A percentile compares a stretch with the other conserved stretches of the same genome.
These are phyloP conservation scores for Therioaphis trifolii DNA, from an alignment of 2,888 invertebrate species.

Conservation along the genomic window DNA sequence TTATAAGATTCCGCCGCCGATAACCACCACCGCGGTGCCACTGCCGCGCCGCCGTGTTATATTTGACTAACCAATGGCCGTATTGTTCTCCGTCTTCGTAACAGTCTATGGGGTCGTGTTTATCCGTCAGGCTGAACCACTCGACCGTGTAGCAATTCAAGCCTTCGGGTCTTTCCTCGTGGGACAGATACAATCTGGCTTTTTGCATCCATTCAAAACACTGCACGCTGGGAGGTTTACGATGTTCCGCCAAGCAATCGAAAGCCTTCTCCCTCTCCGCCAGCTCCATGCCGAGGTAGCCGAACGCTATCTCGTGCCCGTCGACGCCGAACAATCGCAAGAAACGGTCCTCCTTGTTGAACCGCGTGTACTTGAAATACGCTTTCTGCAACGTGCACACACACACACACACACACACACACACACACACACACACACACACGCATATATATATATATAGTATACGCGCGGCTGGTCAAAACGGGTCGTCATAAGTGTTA, in stretches of 20 bases:
- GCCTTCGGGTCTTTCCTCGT: slow-evolving; percentile 69
- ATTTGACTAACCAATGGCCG: slow-evolving; percentile 66
- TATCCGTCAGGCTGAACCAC: slow-evolving; percentile 79
- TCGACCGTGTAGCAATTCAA: slow-evolving; percentile 81
- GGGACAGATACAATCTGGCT: slow-evolving; percentile 79
- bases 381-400: slow-evolving; percentile 72
- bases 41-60: neutral
- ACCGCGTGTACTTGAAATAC: slow-evolving; percentile 84
- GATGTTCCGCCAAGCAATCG: slow-evolving; percentile 75
- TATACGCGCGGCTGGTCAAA: neutral
- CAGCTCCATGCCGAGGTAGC: slow-evolving; percentile 66
- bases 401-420: neutral
- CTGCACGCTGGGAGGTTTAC: slow-evolving; percentile 75
- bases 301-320: slow-evolving; percentile 70
- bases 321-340: slow-evolving; percentile 80
- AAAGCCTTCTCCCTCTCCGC: slow-evolving; percentile 77
- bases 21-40: neutral
- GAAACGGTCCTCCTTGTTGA: slow-evolving; percentile 81
- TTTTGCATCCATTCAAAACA: slow-evolving; percentile 87
- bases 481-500: neutral
- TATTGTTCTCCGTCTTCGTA: slow-evolving; percentile 72
- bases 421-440: neutral
- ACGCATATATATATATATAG: no score
- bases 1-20: slow-evolving; percentile 19
- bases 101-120: slow-evolving; percentile 83